Base-by-base conservation (phyloP, 1,140 invertebrate species). In the Drosophila lowei region DNA sequence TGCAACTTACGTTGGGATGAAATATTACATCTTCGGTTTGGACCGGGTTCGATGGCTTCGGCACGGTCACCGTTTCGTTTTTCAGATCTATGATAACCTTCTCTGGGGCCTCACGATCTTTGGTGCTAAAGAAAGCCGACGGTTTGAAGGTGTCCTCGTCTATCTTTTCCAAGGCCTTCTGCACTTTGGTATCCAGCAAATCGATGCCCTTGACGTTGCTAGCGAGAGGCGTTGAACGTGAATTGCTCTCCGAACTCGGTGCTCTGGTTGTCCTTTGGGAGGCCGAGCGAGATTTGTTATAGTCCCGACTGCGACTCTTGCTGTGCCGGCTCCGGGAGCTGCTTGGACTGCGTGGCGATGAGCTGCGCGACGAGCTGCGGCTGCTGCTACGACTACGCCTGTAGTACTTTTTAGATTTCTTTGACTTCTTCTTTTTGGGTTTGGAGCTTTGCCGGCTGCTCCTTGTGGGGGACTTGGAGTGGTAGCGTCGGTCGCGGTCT, bases 71-170 rank as follows among this genome's bases (percentile, higher is more conserved):
- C 1, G 90, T 90, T 43, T 91, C 86, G 8, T 63, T 83, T 7
- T 90, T 75, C 0, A 90, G 56, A 44, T 91, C 90, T 9, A 90
- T 90, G n/a, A 90, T 75, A 11, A 91, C 83, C 52, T 91, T 91
- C 0, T 78, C 74, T 0, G 62, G 71, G 1, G 72, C 48, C 15
- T 90, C 79, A 6, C 75, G 53, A 52, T 90, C 85, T 1, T 77
- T 47, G 1, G 76, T 74, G 15, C 89, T 91, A 13, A 79, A 85
- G 64, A 91, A 91, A 30, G 77, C 6, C 0, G 61, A 43, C 5
- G 90, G 74, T 38, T 76, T 78, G 34, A 91, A 91, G 8, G 64
- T 43, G 41, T 91, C 90, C 44, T 90, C 89, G 23, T 91, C 89
- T 38, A 91, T 91, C 8, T 84, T 80, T 42, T 90, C 84, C 15